Percentiles rank a stretch among this genome's conserved stretches.
Conservation (phyloP, 2,888 invertebrate species). For the Tortrix viridana region DNA sequence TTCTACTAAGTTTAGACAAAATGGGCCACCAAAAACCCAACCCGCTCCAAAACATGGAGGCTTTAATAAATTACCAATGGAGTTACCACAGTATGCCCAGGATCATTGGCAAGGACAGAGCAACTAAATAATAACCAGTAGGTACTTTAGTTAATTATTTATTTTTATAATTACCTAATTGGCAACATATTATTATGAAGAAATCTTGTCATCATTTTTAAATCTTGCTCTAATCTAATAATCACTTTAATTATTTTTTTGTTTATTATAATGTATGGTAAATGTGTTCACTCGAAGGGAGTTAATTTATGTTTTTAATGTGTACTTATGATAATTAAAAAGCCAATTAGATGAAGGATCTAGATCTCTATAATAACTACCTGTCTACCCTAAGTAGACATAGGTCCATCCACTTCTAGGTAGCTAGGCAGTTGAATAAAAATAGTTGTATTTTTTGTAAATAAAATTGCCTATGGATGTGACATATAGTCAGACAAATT, state of each 20-base stretch:
- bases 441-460: neutral
- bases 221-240: constrained; percentile 2
- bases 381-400: neutral
- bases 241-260: neutral
- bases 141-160: constrained; percentile 4
- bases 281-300: constrained; percentile 35
- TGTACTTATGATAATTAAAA: constrained; percentile 24
- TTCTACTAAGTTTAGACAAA: constrained; percentile 95
- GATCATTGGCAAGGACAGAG: constrained; percentile 74
- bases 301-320: constrained; percentile 29
- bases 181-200: constrained; percentile 4
- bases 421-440: neutral
- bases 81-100: constrained; percentile 71
- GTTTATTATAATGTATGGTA: constrained; percentile 1
- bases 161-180: constrained; percentile 27
- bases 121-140: constrained; percentile 48
- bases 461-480: neutral
- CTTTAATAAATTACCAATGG: constrained; percentile 75
- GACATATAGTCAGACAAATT: neutral
- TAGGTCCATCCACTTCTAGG: constrained; percentile 1
- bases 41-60: constrained; percentile 59
- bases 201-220: constrained; percentile 26
- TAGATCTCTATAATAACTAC: constrained; percentile 26
- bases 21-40: constrained; percentile 60
- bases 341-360: constrained; percentile 20